Evolutionary conservation across 2,797 vertebrate genomes (phyloP), one percentile per base, ranked within the genome.

Genomic region (Nannoperca australis): DNA sequence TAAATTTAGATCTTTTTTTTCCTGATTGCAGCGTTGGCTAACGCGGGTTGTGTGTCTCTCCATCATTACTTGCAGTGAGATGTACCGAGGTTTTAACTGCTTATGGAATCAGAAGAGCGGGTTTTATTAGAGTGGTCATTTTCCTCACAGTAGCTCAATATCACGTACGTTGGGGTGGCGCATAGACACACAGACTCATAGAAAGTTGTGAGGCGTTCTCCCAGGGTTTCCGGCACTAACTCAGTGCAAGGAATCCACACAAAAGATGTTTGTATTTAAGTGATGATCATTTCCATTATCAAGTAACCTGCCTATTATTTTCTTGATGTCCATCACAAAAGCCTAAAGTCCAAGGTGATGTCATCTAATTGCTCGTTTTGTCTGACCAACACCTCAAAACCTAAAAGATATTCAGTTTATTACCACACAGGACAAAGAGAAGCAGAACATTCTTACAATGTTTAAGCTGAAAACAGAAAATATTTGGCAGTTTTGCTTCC

Each of bases 101-200:
- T 50, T 58, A 49, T 38, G 17, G 36, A 14, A 34, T 70, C 13
- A 30, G 14, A 50, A n/a, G 20, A 11, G 32, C 34, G 17, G 20
- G 6, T 74, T 74, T 49, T 49, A 20, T 73, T 69, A 45, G 15
- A 42, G 36, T 61, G 14, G 1, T 58, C 5, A 73, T 63, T 50
- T 68, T 11, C 34, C n/a, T 70, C 53, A 40, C 53, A 47, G 24
- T 22, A 27, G 7, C 17, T 50, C 50, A 34, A 44, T n/a, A 27
- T 50, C 59, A 50, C n/a, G 36, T 20, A 34, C 44, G 14, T 15
- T 44, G 14, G 14, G 42, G 42, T 15, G 27, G n/a, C 3, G 24
- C 9, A 20, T 32, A 22, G 15, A 61, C 27, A 42, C 27, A 42
- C 8, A 34, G 22, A n/a, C 34, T 66, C 0, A 1, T 27, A 18